phyloP scores from a whole-genome alignment of 2,113 vertebrate species.

The Prionailurus viverrinus region DNA sequence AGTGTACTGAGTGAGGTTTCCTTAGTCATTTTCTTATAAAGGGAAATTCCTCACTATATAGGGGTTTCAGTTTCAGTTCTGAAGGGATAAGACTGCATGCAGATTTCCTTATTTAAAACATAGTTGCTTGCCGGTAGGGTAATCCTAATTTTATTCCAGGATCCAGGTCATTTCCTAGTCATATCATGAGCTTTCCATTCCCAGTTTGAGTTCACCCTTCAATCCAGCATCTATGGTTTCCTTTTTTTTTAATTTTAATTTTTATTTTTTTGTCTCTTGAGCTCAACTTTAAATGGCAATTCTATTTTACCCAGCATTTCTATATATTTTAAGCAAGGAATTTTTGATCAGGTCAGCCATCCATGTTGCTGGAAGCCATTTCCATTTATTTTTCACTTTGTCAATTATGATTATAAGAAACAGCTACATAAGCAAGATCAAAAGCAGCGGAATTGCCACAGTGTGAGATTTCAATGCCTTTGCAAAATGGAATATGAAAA shows the following conservation, averaged over 20 bases:
- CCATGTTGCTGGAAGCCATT: neutral
- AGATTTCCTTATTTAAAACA: neutral
- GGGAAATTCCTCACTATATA: neutral
- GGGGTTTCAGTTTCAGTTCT: neutral
- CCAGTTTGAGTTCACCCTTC: neutral
- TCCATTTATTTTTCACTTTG: neutral
- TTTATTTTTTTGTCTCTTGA: neutral
- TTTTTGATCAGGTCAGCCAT: neutral
- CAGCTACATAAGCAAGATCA: neutral
- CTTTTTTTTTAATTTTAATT: neutral
- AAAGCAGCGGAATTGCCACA: neutral
- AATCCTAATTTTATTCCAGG: slow-evolving; percentile 1
- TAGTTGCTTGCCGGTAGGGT: neutral
- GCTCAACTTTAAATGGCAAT: neutral
- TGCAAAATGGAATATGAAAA: neutral
- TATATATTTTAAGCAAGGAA: neutral
- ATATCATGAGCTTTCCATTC: neutral
- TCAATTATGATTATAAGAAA: neutral
- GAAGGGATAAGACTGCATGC: neutral
- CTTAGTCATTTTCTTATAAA: neutral
- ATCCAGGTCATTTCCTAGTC: neutral
- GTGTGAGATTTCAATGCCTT: neutral
- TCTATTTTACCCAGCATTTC: neutral
- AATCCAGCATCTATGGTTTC: neutral
- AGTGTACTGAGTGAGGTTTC: neutral